Evolutionary conservation across 2,797 vertebrate species (phyloP).

Genomic region (Dipus sagitta): DNA sequence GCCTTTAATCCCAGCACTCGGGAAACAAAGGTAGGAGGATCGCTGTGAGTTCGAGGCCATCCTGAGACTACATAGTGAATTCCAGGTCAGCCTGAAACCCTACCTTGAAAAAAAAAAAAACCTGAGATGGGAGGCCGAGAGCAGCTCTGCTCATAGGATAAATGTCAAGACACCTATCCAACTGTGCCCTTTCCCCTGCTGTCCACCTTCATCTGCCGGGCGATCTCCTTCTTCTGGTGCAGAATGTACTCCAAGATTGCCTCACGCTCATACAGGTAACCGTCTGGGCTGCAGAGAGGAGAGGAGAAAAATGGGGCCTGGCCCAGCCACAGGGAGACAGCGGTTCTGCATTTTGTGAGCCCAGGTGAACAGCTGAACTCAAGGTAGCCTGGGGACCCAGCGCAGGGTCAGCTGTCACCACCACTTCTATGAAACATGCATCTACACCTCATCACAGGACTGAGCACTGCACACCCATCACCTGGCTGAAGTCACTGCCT

Average conservation of each 20-base stretch:
- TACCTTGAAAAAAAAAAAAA: too few species aligned
- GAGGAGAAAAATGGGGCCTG: not conserved
- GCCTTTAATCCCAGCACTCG: too few species aligned
- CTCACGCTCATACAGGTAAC: slow-evolving; percentile 94
- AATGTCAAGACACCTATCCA: too few species aligned
- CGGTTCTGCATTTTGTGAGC: not conserved
- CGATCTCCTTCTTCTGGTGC: slow-evolving; percentile 94
- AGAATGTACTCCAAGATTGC: slow-evolving; percentile 95
- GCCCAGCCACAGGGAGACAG: not conserved
- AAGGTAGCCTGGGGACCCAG: not conserved
- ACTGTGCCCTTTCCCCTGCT: rapidly evolving
- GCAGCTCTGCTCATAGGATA: not conserved
- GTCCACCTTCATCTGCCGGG: slow-evolving; percentile 93
- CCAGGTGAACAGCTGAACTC: not conserved
- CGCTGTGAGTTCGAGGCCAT: too few species aligned
- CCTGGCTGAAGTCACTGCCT: not conserved
- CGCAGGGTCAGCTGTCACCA: not conserved
- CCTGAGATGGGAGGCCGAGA: rapidly evolving
- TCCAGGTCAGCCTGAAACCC: too few species aligned
- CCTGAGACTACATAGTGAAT: too few species aligned
- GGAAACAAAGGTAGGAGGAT: too few species aligned
- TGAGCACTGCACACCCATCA: not conserved
- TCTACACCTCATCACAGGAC: too few species aligned
- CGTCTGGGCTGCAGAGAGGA: slow-evolving; percentile 89
- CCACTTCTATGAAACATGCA: not conserved